Conservation (phyloP, 2,888 invertebrate genomes). For the Eurytoma adleriae region DNA sequence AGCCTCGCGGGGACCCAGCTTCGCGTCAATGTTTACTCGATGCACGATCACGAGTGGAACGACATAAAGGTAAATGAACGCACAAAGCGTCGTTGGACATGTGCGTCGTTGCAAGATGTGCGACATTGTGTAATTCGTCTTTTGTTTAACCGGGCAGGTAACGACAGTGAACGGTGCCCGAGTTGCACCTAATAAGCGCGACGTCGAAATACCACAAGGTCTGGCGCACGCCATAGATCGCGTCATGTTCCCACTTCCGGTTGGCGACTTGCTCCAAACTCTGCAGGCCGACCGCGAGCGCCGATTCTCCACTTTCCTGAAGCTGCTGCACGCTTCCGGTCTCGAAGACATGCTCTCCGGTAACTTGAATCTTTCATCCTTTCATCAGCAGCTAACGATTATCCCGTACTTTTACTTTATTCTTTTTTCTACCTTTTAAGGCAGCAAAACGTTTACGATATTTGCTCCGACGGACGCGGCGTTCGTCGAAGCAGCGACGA, state of each 20-base stretch:
- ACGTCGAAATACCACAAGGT: slow-evolving; percentile 90
- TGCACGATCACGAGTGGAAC: slow-evolving; percentile 93
- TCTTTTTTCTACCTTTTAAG: slow-evolving; percentile 8
- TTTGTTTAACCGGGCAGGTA: slow-evolving; percentile 76
- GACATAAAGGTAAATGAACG: slow-evolving; percentile 84
- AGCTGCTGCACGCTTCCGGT: slow-evolving; percentile 87
- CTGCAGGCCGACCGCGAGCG: slow-evolving; percentile 89
- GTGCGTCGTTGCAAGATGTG: too few relatives aligned
- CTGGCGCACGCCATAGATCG: slow-evolving; percentile 90
- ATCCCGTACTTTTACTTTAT: too few relatives aligned
- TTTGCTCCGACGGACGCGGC: slow-evolving; percentile 91
- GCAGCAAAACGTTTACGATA: slow-evolving; percentile 89
- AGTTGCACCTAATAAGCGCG: slow-evolving; percentile 87
- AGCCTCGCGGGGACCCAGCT: slow-evolving; percentile 91
- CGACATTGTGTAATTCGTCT: too few relatives aligned
- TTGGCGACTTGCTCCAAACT: slow-evolving; percentile 90
- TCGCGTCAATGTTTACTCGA: slow-evolving; percentile 90
- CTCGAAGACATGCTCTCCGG: slow-evolving; percentile 86
- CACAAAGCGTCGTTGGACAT: too few relatives aligned
- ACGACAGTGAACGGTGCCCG: slow-evolving; percentile 92
- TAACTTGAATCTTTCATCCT: slow-evolving; percentile 64
- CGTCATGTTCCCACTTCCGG: slow-evolving; percentile 93
- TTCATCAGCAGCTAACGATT: too few relatives aligned
- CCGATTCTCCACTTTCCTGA: slow-evolving; percentile 87
- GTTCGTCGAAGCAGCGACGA: slow-evolving; percentile 79